phyloP scores from a whole-genome alignment of 1,140 invertebrate genomes.

The Acromyrmex heyeri region DNA sequence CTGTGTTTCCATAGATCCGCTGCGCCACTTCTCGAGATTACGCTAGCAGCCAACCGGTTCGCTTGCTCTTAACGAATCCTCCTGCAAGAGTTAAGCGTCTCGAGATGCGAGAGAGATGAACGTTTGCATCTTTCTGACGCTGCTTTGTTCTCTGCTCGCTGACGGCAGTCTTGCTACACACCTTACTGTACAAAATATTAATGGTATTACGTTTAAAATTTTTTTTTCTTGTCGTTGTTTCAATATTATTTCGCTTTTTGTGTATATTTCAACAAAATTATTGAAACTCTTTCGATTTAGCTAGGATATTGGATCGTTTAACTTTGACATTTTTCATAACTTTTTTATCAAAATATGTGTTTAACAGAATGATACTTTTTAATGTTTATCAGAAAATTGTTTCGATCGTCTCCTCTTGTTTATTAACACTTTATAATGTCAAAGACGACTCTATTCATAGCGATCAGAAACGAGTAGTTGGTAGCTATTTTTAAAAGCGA shows the following conservation, averaged over 20 bases:
- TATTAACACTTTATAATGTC: background rate
- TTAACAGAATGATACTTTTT: background rate
- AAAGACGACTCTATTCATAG: background rate
- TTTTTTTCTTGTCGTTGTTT: background rate
- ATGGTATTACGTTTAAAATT: background rate
- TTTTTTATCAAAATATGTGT: background rate
- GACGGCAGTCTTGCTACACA: constrained; percentile 5
- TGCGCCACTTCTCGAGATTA: constrained; percentile 41
- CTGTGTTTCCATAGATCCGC: constrained; percentile 37
- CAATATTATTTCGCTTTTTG: background rate
- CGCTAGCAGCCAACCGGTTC: background rate
- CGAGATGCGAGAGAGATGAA: constrained; percentile 17
- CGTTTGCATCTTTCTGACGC: constrained; percentile 11
- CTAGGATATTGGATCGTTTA: background rate
- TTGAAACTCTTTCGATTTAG: background rate
- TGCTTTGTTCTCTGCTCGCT: constrained; percentile 32
- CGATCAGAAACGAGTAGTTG: background rate
- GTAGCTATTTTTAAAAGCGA: constrained; percentile 6
- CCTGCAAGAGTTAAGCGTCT: constrained; percentile 33
- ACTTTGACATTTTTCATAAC: background rate
- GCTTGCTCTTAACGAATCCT: constrained; percentile 17
- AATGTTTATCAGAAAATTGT: background rate
- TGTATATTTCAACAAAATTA: background rate
- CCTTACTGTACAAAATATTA: constrained; percentile 30
- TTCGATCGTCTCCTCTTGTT: background rate